These are phyloP conservation scores for Alaudala cheleensis DNA, from an alignment of 2,113 vertebrate genomes.

Conservation along the genomic window DNA sequence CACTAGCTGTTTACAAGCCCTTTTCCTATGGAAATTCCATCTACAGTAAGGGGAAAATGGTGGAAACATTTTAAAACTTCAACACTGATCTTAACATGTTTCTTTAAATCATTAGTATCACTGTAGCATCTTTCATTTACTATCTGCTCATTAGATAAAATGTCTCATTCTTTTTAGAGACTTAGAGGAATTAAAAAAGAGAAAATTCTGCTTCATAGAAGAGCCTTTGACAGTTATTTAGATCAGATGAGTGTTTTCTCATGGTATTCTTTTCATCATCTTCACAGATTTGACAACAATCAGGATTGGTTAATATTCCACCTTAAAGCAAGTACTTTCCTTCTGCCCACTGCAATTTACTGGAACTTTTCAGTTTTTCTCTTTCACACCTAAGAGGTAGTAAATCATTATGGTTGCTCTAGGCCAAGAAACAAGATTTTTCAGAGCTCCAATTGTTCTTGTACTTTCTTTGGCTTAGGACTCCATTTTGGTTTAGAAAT, in stretches of 20 bases:
- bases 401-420: constrained; percentile 62
- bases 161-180: constrained; percentile 10
- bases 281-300: constrained; percentile 36
- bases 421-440: constrained; percentile 45
- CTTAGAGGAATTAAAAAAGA: not conserved
- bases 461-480: constrained; percentile 52
- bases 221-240: constrained; percentile 58
- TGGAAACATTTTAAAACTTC: not conserved
- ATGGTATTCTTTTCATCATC: constrained; percentile 34
- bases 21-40: constrained; percentile 20
- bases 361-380: constrained; percentile 46
- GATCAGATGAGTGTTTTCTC: constrained; percentile 43
- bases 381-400: not conserved
- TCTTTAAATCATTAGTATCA: constrained; percentile 31
- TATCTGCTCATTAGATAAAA: constrained; percentile 25
- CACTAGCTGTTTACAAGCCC: not conserved
- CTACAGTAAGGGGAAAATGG: not conserved
- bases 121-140: not conserved
- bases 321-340: constrained; percentile 29
- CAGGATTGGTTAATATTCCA: constrained; percentile 54
- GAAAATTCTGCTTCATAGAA: constrained; percentile 26
- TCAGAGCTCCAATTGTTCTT: constrained; percentile 62
- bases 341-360: constrained; percentile 49
- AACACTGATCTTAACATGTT: not conserved
- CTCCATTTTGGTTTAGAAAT: constrained; percentile 54